A percentile compares a stretch with the other conserved stretches of the same genome.
Conservation (phyloP, 2,888 invertebrate species). For the Pachymerium ferrugineum region DNA sequence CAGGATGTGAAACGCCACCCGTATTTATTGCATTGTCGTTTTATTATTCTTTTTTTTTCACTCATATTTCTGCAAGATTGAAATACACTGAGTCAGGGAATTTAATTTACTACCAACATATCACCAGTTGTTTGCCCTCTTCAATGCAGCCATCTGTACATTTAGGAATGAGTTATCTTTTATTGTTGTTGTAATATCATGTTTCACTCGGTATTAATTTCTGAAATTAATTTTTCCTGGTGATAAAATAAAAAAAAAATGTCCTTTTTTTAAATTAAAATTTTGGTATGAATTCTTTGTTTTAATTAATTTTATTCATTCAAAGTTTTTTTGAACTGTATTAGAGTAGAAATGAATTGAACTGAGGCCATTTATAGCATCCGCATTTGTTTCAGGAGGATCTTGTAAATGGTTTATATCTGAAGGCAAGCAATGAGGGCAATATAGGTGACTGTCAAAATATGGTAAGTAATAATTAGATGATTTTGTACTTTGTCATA, state of each 20-base stretch:
- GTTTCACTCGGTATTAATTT: neutral
- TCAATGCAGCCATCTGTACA: too few relatives aligned
- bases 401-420: slow-evolving; percentile 36
- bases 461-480: slow-evolving; percentile 34
- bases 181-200: neutral
- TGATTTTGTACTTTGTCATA: neutral
- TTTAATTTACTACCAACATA: too few relatives aligned
- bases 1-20: neutral
- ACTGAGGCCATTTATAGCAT: slow-evolving; percentile 15
- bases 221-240: neutral
- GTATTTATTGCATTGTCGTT: too few relatives aligned
- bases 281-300: neutral
- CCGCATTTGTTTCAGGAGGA: slow-evolving; percentile 35
- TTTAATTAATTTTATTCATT: slow-evolving; percentile 26
- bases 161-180: neutral
- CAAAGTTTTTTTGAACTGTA: neutral
- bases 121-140: too few relatives aligned
- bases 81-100: neutral
- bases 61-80: neutral
- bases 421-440: slow-evolving; percentile 33
- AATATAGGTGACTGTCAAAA: slow-evolving; percentile 36
- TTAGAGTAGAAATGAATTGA: slow-evolving; percentile 14
- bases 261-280: neutral
- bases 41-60: neutral
- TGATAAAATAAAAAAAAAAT: neutral